A percentile compares a stretch with the other conserved stretches of the same genome.
phyloP scores from a whole-genome alignment of 2,888 invertebrate genomes.

The Tromatobia lineatoria region DNA sequence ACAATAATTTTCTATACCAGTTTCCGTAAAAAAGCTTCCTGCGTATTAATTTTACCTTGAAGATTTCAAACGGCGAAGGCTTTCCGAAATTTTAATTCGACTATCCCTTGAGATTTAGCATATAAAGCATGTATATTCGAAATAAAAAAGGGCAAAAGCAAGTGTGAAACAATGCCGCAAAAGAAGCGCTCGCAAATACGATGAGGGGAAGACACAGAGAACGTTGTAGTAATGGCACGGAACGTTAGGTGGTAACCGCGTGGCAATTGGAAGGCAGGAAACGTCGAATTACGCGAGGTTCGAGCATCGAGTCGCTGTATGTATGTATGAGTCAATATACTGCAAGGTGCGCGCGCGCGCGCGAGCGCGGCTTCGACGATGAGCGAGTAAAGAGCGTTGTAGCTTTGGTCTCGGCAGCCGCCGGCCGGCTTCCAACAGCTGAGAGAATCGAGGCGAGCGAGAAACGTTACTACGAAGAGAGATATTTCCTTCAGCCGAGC shows the following conservation, averaged over 20 bases:
- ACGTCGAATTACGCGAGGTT: conserved; percentile 67
- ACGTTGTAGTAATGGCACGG: conserved; percentile 21
- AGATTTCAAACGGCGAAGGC: too few relatives aligned
- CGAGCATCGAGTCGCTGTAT: conserved; percentile 48
- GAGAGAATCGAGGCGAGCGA: conserved; percentile 50
- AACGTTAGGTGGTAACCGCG: conserved; percentile 57
- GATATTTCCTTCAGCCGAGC: conserved; percentile 58
- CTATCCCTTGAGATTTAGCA: background rate
- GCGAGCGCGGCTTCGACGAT: conserved; percentile 35
- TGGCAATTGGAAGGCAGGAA: conserved; percentile 67
- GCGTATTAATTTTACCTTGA: too few relatives aligned
- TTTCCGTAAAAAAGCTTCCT: too few relatives aligned
- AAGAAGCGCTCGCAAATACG: background rate
- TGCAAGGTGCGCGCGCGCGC: conserved; percentile 35
- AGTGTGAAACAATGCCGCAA: background rate
- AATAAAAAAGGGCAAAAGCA: background rate
- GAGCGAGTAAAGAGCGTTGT: conserved; percentile 53
- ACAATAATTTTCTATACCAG: too few relatives aligned
- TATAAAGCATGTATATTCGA: background rate
- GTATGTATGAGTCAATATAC: conserved; percentile 36
- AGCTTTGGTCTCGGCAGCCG: conserved; percentile 47
- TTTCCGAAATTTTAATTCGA: background rate
- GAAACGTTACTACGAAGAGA: conserved; percentile 56
- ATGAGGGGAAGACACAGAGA: background rate
- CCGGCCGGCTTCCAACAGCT: conserved; percentile 69